Evolutionary conservation across 2,797 vertebrate species (phyloP).

Genomic region (Lacerta bilineata): DNA sequence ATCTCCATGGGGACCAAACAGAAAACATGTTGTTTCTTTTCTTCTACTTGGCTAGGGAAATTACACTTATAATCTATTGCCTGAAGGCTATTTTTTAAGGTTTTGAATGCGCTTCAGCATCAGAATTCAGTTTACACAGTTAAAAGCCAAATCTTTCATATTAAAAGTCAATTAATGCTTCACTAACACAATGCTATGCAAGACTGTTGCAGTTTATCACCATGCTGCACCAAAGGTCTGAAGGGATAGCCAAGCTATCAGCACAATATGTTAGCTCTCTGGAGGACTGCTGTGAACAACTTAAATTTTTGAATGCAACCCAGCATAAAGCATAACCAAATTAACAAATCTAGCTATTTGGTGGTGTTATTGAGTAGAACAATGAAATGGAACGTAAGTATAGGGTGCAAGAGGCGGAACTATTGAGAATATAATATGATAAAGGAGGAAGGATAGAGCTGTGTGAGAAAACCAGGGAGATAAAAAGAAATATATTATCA

Average conservation of each 20-base stretch:
- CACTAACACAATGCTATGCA: slow-evolving; percentile 11
- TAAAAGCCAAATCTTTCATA: slow-evolving; percentile 7
- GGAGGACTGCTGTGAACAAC: too few relatives aligned
- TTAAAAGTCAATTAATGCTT: background rate
- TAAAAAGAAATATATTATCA: background rate
- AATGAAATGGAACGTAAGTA: background rate
- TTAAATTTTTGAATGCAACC: too few relatives aligned
- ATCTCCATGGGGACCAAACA: background rate
- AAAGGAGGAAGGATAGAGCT: background rate
- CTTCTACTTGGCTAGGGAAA: background rate
- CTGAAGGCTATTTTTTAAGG: background rate
- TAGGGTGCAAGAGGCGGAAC: background rate
- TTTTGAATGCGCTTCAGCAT: background rate
- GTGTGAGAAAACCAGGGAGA: background rate
- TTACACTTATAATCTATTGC: background rate
- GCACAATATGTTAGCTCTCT: too few relatives aligned
- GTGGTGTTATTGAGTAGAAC: background rate
- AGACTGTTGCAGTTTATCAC: background rate
- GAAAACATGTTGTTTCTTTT: background rate
- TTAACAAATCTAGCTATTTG: background rate
- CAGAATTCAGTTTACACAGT: background rate
- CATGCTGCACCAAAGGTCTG: too few relatives aligned
- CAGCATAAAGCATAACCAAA: background rate
- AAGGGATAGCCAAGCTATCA: too few relatives aligned
- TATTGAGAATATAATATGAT: too few relatives aligned